These are phyloP conservation scores for Idaea dimidiata DNA, from an alignment of 2,888 invertebrate genomes.

Conservation along the genomic window DNA sequence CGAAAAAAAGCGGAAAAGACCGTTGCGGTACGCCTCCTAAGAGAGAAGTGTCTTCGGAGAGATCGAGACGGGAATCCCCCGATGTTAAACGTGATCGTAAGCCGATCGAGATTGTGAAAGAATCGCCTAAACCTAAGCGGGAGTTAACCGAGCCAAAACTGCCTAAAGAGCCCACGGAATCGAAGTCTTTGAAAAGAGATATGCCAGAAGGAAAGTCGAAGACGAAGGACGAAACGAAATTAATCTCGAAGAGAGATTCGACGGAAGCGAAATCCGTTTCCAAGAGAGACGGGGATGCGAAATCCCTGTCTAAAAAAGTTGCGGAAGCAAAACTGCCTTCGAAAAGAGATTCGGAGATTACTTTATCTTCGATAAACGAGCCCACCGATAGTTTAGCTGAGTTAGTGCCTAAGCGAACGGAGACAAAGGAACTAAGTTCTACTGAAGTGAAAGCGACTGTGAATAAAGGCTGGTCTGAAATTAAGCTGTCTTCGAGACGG, in stretches of 20 bases:
- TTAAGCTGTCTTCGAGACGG: slow-evolving; percentile 15
- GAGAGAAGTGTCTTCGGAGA: neutral
- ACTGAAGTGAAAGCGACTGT: slow-evolving; percentile 4
- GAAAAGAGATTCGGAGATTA: slow-evolving; percentile 4
- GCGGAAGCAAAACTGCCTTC: neutral
- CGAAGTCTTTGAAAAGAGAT: neutral
- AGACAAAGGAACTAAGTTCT: slow-evolving; percentile 4
- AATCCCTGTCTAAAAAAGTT: slow-evolving; percentile 9
- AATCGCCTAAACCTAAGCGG: too few relatives aligned
- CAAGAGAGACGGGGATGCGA: slow-evolving; percentile 5
- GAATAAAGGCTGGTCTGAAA: slow-evolving; percentile 5
- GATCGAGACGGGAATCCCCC: too few relatives aligned
- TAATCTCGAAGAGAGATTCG: slow-evolving; percentile 5
- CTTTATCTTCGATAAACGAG: slow-evolving; percentile 10
- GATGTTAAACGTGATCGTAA: too few relatives aligned
- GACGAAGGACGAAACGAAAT: slow-evolving; percentile 4
- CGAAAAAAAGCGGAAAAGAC: neutral
- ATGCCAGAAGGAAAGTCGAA: neutral
- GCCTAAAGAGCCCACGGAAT: neutral
- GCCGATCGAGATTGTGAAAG: too few relatives aligned
- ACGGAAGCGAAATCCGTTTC: slow-evolving; percentile 5
- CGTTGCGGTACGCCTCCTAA: neutral
- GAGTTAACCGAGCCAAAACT: neutral
- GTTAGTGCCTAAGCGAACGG: slow-evolving; percentile 10
- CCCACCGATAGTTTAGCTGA: slow-evolving; percentile 5